Conservation (phyloP, 2,888 invertebrate genomes). For the Campopleginae sp. region DNA sequence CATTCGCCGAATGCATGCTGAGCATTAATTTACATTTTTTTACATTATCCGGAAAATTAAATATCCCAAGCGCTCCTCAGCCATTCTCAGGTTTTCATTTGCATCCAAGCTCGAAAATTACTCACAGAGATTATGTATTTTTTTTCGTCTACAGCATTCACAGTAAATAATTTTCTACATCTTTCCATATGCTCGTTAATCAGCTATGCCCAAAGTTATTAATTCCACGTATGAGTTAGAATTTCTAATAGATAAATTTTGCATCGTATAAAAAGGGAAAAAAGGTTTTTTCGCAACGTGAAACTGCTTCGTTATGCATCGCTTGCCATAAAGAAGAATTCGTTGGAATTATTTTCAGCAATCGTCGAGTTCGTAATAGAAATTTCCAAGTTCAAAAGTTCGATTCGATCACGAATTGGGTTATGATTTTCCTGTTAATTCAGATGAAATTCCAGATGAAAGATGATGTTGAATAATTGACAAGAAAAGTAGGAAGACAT, state of each 20-base stretch:
- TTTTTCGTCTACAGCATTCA: background rate
- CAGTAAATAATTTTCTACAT: background rate
- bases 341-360: background rate
- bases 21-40: background rate
- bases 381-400: background rate
- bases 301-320: background rate
- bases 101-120: background rate
- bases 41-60: background rate
- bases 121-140: background rate
- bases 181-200: background rate
- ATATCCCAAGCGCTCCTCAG: background rate
- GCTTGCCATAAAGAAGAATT: background rate
- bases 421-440: background rate
- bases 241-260: background rate
- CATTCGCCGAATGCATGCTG: background rate
- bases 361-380: background rate
- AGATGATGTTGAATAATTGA: background rate
- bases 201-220: background rate
- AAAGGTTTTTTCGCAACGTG: background rate
- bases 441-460: background rate
- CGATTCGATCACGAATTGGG: background rate
- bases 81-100: background rate
- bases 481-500: background rate
- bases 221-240: background rate
- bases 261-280: background rate